Evolutionary conservation across 1,140 invertebrate genomes (phyloP).

Genomic region (Nasonia longicornis): DNA sequence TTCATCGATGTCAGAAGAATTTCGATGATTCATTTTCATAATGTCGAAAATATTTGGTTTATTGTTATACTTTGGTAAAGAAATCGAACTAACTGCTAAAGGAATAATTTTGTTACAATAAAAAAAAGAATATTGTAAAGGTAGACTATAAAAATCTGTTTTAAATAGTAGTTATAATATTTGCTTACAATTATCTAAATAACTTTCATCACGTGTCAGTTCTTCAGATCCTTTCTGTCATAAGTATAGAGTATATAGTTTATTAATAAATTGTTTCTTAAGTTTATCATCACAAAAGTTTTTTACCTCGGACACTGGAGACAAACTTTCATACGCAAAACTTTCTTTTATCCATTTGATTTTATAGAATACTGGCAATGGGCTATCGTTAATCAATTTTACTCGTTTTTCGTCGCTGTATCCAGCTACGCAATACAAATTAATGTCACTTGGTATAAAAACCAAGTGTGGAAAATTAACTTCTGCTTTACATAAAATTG

Average conservation of each 20-base stretch:
- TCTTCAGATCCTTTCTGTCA: neutral
- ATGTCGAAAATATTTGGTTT: neutral
- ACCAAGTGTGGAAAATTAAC: conserved; percentile 67
- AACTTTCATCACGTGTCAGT: neutral
- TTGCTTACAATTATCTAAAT: neutral
- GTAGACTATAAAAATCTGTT: neutral
- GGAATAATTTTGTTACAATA: neutral
- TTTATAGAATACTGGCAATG: conserved; percentile 63
- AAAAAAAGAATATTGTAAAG: neutral
- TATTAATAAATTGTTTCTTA: neutral
- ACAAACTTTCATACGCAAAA: conserved; percentile 51
- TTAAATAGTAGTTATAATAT: neutral
- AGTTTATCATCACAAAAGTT: neutral
- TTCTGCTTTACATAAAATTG: conserved; percentile 62
- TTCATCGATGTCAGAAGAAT: neutral
- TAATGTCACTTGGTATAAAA: conserved; percentile 54
- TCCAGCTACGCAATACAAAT: conserved; percentile 61
- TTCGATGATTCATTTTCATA: neutral
- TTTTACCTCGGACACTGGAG: conserved; percentile 4
- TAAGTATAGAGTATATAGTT: neutral
- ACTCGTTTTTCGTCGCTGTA: conserved; percentile 57
- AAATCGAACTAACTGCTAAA: neutral
- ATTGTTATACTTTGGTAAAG: neutral
- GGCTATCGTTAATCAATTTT: conserved; percentile 65
- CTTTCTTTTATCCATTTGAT: conserved; percentile 61